Conservation (phyloP, 2,113 vertebrate genomes). For the Centropristis striata region DNA sequence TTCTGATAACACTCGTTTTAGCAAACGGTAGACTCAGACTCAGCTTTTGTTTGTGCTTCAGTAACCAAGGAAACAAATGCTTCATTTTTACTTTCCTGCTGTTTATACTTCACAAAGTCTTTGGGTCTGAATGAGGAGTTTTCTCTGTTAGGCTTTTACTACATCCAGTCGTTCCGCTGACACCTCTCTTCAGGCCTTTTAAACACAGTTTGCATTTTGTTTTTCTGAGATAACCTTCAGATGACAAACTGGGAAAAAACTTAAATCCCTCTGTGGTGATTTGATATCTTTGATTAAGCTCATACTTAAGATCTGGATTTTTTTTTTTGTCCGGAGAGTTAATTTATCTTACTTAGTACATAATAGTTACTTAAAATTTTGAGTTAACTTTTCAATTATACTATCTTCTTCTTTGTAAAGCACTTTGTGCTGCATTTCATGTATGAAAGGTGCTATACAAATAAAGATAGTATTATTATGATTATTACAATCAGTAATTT, state of each 20-base stretch:
- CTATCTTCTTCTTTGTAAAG: too few relatives aligned
- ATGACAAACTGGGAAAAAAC: not conserved
- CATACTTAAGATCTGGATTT: too few relatives aligned
- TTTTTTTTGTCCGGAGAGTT: too few relatives aligned
- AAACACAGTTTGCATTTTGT: not conserved
- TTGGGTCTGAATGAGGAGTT: not conserved
- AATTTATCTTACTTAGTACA: too few relatives aligned
- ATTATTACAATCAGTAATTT: too few relatives aligned
- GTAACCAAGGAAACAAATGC: conserved; percentile 41
- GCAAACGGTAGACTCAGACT: conserved; percentile 5
- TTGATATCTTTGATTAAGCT: not conserved
- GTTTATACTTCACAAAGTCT: not conserved
- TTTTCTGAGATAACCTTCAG: not conserved
- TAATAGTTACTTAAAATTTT: too few relatives aligned
- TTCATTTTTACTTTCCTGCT: not conserved
- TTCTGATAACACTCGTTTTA: conserved; percentile 29
- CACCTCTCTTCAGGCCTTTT: not conserved
- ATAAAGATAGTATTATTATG: too few relatives aligned
- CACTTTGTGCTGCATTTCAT: too few relatives aligned
- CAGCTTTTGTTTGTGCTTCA: conserved; percentile 16
- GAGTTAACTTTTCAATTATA: too few relatives aligned
- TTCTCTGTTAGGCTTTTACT: not conserved
- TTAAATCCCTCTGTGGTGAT: not conserved
- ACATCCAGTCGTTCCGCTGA: not conserved
- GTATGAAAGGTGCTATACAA: too few relatives aligned